Conservation (phyloP, 2,888 invertebrate genomes). For the Ceratothoa steindachneri region DNA sequence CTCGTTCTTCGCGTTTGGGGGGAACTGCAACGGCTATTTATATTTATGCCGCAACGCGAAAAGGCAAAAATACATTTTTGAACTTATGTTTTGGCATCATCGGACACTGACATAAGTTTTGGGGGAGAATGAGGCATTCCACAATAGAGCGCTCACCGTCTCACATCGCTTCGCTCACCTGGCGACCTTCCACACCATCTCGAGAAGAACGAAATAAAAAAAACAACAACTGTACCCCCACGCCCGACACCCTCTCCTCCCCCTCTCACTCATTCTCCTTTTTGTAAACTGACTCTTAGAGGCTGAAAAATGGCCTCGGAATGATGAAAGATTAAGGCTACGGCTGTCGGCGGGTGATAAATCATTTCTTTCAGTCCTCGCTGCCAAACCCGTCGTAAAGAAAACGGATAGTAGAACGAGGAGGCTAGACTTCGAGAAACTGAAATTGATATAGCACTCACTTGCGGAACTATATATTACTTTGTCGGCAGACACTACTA, state of each 20-base stretch:
- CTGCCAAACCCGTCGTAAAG: slow-evolving; percentile 2
- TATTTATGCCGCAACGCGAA: background rate
- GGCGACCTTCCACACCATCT: background rate
- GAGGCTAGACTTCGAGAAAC: slow-evolving; percentile 4
- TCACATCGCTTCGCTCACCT: background rate
- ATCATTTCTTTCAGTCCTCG: slow-evolving; percentile 19
- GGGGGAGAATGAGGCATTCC: background rate
- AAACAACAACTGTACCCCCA: background rate
- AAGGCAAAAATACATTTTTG: slow-evolving; percentile 4
- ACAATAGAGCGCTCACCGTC: background rate
- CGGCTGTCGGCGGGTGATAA: slow-evolving; percentile 30
- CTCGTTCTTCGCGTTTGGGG: too few species aligned
- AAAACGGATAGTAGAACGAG: background rate
- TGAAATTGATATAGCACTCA: slow-evolving; percentile 10
- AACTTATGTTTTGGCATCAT: slow-evolving; percentile 6
- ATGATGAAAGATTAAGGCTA: slow-evolving; percentile 39
- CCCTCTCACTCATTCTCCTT: background rate
- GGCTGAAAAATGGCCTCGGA: slow-evolving; percentile 36
- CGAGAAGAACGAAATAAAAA: background rate
- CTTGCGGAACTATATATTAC: background rate
- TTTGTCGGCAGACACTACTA: background rate
- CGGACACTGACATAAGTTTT: slow-evolving; percentile 10
- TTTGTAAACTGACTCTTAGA: slow-evolving; percentile 28
- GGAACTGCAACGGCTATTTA: too few species aligned
- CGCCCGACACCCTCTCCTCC: background rate